phyloP scores from a whole-genome alignment of 1,140 invertebrate species.

The Dinothrombium tinctorium region DNA sequence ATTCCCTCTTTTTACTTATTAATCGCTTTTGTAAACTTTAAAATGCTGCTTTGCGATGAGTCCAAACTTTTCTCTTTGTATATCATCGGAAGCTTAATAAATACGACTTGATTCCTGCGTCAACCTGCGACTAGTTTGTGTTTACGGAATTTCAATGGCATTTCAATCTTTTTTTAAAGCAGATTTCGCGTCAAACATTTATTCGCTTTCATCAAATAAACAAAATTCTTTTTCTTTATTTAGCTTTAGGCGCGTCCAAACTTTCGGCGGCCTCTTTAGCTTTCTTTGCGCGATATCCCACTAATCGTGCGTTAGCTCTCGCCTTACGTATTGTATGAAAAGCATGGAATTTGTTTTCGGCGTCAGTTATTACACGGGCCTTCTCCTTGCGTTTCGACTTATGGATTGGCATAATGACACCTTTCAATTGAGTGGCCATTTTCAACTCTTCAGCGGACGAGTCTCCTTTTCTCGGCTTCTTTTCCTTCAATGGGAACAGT shows the following conservation, averaged over 20 bases:
- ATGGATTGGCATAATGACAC: conserved; percentile 54
- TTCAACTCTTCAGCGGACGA: conserved; percentile 77
- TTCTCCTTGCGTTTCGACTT: conserved; percentile 34
- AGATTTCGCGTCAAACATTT: no score
- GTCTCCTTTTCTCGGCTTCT: conserved; percentile 82
- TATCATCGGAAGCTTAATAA: no score
- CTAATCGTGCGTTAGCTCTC: conserved; percentile 59
- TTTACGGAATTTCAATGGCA: no score
- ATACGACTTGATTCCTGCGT: no score
- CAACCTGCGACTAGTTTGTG: no score
- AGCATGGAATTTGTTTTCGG: conserved; percentile 74
- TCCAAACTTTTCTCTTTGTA: no score
- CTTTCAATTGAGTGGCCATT: conserved; percentile 59
- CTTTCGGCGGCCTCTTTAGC: conserved; percentile 83
- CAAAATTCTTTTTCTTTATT: no score
- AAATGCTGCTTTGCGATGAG: no score
- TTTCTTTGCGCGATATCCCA: conserved; percentile 77
- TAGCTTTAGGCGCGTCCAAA: conserved; percentile 14
- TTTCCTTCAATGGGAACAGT: conserved; percentile 63
- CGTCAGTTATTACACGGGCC: conserved; percentile 57
- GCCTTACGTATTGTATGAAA: conserved; percentile 61
- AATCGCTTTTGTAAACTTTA: no score
- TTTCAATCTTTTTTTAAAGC: no score
- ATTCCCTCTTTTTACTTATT: no score
- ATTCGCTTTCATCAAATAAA: no score